These are phyloP conservation scores for Scolopax rusticola DNA, from an alignment of 2,797 vertebrate species.

Conservation along the genomic window DNA sequence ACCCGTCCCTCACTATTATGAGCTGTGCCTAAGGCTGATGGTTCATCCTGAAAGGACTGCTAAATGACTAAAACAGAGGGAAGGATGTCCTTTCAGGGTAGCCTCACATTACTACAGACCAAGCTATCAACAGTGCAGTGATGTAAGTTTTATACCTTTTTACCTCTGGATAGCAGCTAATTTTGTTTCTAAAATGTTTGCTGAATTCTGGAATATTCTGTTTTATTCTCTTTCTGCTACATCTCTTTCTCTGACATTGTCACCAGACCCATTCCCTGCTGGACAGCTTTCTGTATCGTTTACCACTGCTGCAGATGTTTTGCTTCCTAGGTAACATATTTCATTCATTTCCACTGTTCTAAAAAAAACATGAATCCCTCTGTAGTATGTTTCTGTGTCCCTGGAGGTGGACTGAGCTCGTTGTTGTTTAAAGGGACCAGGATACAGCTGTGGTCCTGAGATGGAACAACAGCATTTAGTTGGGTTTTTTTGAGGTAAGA, in stretches of 20 bases:
- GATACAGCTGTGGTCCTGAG: background rate
- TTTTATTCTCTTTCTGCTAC: background rate
- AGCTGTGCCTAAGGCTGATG: background rate
- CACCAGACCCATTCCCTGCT: background rate
- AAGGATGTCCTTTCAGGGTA: background rate
- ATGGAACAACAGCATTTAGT: background rate
- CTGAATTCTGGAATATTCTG: background rate
- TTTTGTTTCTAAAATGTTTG: background rate
- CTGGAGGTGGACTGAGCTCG: background rate
- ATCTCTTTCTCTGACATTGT: background rate
- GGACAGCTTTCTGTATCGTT: background rate
- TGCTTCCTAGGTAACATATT: constrained; percentile 47
- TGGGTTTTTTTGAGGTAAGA: background rate
- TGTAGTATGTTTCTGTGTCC: background rate
- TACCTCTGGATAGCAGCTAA: background rate
- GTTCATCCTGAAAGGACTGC: background rate
- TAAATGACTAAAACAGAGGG: background rate
- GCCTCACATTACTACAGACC: background rate
- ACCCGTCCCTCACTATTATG: background rate
- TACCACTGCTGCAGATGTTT: constrained; percentile 8
- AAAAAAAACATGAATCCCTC: background rate
- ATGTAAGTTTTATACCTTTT: background rate
- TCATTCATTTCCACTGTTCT: constrained; percentile 40
- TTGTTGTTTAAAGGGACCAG: background rate
- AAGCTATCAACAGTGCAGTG: background rate